A percentile compares a stretch with the other conserved stretches of the same genome.
phyloP scores from a whole-genome alignment of 35 echinoderm and acorn worm genomes.

The Anneissia japonica region DNA sequence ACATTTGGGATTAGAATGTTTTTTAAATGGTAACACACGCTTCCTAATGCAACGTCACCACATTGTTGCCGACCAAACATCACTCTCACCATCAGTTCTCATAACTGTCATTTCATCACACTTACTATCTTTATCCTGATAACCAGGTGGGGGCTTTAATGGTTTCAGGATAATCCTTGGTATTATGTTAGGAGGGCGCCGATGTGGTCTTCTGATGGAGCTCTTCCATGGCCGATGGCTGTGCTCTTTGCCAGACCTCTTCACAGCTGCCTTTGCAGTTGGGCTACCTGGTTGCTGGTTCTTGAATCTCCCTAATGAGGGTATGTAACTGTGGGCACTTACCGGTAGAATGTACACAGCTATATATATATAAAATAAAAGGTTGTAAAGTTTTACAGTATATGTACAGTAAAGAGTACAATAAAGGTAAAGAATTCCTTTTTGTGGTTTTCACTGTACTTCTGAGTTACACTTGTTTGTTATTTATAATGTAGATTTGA shows the following conservation, averaged over 20 bases:
- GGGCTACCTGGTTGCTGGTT: not conserved
- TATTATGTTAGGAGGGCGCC: constrained; percentile 64
- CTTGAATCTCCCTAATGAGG: constrained; percentile 55
- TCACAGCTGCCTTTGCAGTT: not conserved
- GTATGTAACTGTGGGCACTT: constrained; percentile 66
- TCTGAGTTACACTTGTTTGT: no score
- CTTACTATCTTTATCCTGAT: not conserved
- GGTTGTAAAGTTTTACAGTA: not conserved
- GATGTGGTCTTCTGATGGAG: constrained; percentile 20
- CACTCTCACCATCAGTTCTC: no score
- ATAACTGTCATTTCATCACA: not conserved
- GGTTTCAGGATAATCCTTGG: constrained; percentile 91
- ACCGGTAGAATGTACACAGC: constrained; percentile 82
- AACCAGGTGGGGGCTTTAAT: constrained; percentile 65
- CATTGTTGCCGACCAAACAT: no score
- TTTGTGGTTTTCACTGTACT: no score
- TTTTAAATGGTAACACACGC: no score
- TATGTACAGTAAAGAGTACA: no score
- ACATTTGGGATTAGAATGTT: no score
- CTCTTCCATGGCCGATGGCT: not conserved
- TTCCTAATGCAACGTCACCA: no score
- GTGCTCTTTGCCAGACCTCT: not conserved
- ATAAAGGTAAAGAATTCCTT: no score
- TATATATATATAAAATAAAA: constrained; percentile 19
- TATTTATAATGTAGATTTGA: no score